These are phyloP conservation scores for Andrena minutula DNA, from an alignment of 2,888 invertebrate species.

Conservation along the genomic window DNA sequence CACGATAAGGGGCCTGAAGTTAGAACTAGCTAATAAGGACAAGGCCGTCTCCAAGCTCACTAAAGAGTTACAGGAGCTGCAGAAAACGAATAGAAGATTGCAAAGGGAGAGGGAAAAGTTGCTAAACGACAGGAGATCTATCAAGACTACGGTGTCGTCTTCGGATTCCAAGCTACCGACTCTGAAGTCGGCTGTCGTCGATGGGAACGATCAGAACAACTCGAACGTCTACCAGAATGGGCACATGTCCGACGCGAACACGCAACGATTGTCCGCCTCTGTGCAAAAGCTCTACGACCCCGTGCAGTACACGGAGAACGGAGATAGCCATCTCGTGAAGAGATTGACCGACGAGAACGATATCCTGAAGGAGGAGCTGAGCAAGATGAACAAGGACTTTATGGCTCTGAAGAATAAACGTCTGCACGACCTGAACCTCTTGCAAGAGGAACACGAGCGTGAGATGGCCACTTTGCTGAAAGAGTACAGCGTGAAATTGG, in stretches of 20 bases:
- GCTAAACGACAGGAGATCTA: conserved; percentile 82
- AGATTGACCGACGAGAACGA: conserved; percentile 86
- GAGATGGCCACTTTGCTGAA: conserved; percentile 84
- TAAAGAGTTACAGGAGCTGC: conserved; percentile 91
- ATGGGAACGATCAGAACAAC: conserved; percentile 82
- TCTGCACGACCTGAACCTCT: conserved; percentile 91
- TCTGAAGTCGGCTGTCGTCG: conserved; percentile 75
- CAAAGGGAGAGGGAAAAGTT: conserved; percentile 90
- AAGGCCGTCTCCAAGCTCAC: conserved; percentile 90
- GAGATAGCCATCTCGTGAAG: conserved; percentile 86
- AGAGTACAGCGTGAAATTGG: conserved; percentile 82
- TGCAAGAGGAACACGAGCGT: conserved; percentile 84
- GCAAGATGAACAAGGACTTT: conserved; percentile 91
- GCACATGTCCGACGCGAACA: conserved; percentile 68
- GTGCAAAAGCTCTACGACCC: conserved; percentile 83
- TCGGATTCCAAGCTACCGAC: conserved; percentile 79
- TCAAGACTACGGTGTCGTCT: conserved; percentile 67
- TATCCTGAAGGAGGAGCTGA: conserved; percentile 88
- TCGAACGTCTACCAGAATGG: conserved; percentile 82
- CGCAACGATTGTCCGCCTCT: conserved; percentile 76
- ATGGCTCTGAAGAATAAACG: conserved; percentile 91
- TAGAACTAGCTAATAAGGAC: conserved; percentile 91
- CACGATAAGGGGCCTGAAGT: conserved; percentile 92
- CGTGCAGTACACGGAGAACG: conserved; percentile 81
- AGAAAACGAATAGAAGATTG: conserved; percentile 90